Percentiles rank a stretch among this genome's conserved stretches.
Conservation (phyloP, 2,797 vertebrate species). For the Cossypha polioptera region DNA sequence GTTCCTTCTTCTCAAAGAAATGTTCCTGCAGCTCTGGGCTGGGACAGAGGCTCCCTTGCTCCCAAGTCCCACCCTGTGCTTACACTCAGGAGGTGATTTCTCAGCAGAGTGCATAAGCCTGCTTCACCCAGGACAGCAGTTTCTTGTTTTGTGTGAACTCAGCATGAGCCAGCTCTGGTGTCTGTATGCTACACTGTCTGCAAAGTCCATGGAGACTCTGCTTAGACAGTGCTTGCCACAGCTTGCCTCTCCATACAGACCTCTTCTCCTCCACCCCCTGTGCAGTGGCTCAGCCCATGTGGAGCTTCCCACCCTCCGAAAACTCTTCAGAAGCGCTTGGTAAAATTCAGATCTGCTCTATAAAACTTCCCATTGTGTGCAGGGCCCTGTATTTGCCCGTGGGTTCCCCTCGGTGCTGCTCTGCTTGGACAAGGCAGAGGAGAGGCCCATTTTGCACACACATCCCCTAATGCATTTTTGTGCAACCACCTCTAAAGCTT, state of each 20-base stretch:
- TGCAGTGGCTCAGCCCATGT: neutral
- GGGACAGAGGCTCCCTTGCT: neutral
- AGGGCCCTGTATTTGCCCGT: neutral
- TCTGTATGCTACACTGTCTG: neutral
- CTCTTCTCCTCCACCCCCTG: neutral
- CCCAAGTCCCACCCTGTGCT: accelerated
- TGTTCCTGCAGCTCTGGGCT: neutral
- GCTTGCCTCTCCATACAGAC: neutral
- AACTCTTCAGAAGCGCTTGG: neutral
- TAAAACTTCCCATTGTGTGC: neutral
- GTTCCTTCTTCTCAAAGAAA: neutral
- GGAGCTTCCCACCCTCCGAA: neutral
- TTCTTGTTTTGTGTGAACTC: neutral
- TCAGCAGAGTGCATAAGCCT: neutral
- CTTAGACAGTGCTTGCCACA: neutral
- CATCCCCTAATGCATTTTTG: neutral
- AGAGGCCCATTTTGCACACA: neutral
- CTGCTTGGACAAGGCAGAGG: neutral
- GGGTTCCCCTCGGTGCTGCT: neutral
- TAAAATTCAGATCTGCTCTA: neutral
- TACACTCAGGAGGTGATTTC: neutral
- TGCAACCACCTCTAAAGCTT: neutral
- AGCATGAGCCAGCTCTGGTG: neutral
- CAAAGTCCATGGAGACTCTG: neutral
- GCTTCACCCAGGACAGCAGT: neutral